These are phyloP conservation scores for Slavum lentiscoides DNA, from an alignment of 2,888 invertebrate species.

Conservation along the genomic window DNA sequence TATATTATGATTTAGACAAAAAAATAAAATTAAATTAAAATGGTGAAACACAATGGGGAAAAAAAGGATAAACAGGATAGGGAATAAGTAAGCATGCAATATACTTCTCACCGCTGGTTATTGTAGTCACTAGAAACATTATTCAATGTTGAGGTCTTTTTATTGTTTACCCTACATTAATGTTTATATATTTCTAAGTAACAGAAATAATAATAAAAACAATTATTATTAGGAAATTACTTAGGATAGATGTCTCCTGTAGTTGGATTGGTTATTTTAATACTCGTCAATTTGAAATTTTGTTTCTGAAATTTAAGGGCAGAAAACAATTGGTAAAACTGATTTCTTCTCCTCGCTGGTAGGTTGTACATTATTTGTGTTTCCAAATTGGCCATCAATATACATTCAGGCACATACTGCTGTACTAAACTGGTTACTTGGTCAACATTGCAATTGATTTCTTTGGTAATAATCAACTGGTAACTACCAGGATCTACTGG, in stretches of 20 bases:
- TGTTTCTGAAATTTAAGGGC: conserved; percentile 39
- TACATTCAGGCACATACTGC: conserved; percentile 35
- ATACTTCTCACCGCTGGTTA: conserved; percentile 25
- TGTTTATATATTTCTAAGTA: conserved; percentile 6
- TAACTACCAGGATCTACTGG: conserved; percentile 21
- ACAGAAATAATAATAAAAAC: not conserved
- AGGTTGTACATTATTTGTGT: conserved; percentile 22
- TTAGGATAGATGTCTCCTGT: conserved; percentile 43
- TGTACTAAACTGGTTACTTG: conserved; percentile 25
- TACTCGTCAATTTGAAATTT: conserved; percentile 1
- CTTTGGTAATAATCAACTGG: conserved; percentile 31
- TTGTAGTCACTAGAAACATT: not conserved
- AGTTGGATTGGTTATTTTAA: conserved; percentile 34
- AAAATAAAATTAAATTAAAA: not conserved
- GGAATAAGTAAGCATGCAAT: conserved; percentile 10
- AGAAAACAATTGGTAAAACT: conserved; percentile 29
- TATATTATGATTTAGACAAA: too few relatives aligned
- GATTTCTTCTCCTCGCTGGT: conserved; percentile 20
- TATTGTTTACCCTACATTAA: conserved; percentile 32
- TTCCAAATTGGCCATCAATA: conserved; percentile 10
- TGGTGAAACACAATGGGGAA: not conserved
- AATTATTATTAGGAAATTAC: conserved; percentile 30
- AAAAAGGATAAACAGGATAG: not conserved
- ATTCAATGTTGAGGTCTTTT: conserved; percentile 28
- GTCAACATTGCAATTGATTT: conserved; percentile 17